Percentiles rank a stretch among this genome's conserved stretches.
phyloP scores from a whole-genome alignment of 2,113 vertebrate genomes.

The Rhinogobius similis region DNA sequence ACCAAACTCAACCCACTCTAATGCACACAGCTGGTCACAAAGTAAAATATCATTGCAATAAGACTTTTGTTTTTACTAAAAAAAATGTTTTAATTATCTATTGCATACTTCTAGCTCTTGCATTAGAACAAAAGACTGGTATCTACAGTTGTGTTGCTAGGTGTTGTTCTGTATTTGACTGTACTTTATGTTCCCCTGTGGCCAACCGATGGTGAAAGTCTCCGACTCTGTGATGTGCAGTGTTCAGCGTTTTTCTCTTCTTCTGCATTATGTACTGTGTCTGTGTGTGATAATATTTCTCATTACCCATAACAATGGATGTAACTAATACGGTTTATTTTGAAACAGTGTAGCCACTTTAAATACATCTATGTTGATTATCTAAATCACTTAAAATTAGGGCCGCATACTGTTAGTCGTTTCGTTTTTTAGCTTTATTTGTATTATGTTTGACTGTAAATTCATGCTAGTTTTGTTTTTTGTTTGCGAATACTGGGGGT shows the following conservation, averaged over 20 bases:
- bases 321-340: background rate
- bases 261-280: conserved; percentile 13
- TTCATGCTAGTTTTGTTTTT: too few species aligned
- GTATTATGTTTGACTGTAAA: background rate
- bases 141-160: conserved; percentile 90
- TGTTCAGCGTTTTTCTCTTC: conserved; percentile 59
- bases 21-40: conserved; percentile 64
- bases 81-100: background rate
- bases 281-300: conserved; percentile 14
- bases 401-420: background rate
- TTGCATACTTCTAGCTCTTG: conserved; percentile 35
- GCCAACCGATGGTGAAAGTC: conserved; percentile 75
- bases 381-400: background rate
- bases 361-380: too few species aligned
- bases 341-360: background rate
- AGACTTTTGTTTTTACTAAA: background rate
- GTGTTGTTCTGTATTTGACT: conserved; percentile 73
- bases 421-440: background rate
- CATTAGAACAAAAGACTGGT: conserved; percentile 81
- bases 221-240: conserved; percentile 82
- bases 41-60: background rate
- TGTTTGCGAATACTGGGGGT: too few species aligned
- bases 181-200: conserved; percentile 74
- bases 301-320: background rate
- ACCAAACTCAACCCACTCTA: conserved; percentile 79